Evolutionary conservation across 2,113 vertebrate species (phyloP).

Genomic region (Coreoperca whiteheadi): DNA sequence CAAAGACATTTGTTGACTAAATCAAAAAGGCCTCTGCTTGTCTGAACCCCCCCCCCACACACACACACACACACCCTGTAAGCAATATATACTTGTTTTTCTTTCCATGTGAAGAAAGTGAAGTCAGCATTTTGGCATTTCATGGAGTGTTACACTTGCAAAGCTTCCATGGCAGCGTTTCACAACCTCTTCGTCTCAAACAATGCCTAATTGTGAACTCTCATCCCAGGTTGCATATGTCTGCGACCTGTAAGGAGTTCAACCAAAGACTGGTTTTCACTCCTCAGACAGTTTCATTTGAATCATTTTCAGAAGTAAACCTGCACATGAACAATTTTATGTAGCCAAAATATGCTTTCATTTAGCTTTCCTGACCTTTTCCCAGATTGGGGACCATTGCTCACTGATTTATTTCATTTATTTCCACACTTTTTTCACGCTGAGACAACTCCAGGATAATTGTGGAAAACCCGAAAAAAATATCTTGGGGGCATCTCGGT

Average conservation of each 20-base stretch:
- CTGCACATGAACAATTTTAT: background rate
- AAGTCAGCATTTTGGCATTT: conserved; percentile 38
- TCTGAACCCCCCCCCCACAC: background rate
- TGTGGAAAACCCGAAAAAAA: background rate
- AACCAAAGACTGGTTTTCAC: background rate
- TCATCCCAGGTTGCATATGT: background rate
- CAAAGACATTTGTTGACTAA: conserved; percentile 59
- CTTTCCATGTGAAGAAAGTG: conserved; percentile 21
- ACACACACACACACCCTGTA: conserved; percentile 12
- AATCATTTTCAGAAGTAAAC: background rate
- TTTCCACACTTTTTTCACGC: background rate
- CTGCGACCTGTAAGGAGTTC: background rate
- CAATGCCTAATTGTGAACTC: background rate
- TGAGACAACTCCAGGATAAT: background rate
- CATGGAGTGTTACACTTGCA: conserved; percentile 3
- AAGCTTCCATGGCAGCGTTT: background rate
- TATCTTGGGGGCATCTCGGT: background rate
- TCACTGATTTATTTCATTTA: conserved; percentile 1
- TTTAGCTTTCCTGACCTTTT: background rate
- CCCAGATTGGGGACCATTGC: no score
- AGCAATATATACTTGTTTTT: background rate
- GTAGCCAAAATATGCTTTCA: background rate
- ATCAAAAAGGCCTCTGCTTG: conserved; percentile 38
- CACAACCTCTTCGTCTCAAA: background rate
- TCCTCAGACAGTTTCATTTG: background rate